phyloP scores from a whole-genome alignment of 1,140 invertebrate species.

The Lasaia peninsularis region DNA sequence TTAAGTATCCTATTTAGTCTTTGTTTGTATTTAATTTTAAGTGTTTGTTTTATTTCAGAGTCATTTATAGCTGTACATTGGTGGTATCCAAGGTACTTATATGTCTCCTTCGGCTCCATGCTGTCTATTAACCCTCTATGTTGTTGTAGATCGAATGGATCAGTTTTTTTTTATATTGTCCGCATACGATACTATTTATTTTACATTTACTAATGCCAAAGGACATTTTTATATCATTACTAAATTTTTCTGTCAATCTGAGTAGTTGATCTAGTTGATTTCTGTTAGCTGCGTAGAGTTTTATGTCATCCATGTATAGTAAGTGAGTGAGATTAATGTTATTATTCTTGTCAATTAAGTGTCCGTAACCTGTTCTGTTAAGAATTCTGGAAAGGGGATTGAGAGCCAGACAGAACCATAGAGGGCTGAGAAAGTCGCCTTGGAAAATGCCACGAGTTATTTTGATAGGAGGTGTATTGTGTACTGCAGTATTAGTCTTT shows the following conservation, averaged over 20 bases:
- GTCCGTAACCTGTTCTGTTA: neutral
- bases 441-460: slow-evolving; percentile 24
- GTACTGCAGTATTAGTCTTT: neutral
- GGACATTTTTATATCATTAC: slow-evolving; percentile 25
- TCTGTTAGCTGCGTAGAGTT: neutral
- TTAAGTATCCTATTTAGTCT: slow-evolving; percentile 8
- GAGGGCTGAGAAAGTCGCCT: slow-evolving; percentile 23
- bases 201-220: neutral
- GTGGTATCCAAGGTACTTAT: slow-evolving; percentile 10
- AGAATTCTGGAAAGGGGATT: too few species aligned
- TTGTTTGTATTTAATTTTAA: slow-evolving; percentile 3
- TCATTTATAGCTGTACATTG: slow-evolving; percentile 7
- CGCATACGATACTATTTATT: neutral
- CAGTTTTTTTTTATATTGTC: neutral
- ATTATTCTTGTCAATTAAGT: slow-evolving; percentile 17
- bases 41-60: neutral
- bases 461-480: neutral
- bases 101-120: neutral
- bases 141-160: neutral
- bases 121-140: neutral
- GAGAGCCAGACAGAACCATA: slow-evolving; percentile 24
- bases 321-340: slow-evolving; percentile 13
- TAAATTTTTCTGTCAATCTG: slow-evolving; percentile 14
- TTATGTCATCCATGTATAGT: too few species aligned
- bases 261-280: slow-evolving; percentile 7